Evolutionary conservation across 2,797 vertebrate genomes (phyloP), one percentile per base, ranked within the genome.

Genomic region (Florisuga fusca): DNA sequence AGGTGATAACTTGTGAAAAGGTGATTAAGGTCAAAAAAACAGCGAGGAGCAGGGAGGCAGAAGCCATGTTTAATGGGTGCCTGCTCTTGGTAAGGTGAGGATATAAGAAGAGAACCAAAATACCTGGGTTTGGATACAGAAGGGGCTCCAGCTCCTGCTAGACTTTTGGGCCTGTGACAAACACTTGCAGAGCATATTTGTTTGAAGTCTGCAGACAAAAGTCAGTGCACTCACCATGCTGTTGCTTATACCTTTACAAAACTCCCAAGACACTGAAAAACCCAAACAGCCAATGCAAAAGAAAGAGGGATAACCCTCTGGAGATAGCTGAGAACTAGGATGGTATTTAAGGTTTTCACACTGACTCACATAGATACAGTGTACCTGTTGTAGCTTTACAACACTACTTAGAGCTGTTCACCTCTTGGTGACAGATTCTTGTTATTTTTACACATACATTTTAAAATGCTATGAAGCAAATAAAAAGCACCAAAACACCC

Each of bases 191-290:
- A 64, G n/a, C 2, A 7, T 3, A 45, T 66, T 88, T 92, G 27
- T 76, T 87, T 91, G 90, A 91, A 94, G 71, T 61, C n/a, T 91
- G 57, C 63, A 74, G 48, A 84, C 89, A 74, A 92, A 94, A 95
- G 89, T 22, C 92, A 59, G 25, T 17, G 8, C n/a, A 38, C 13
- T 73, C 87, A 73, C 51, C 38, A 69, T 0, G 2, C 59, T 89
- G 73, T 45, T 0, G 0, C 41, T 88, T n/a, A 13, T 2, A 86
- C 38, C 51, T 88, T 76, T 76, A 55, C 53, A 72, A 69, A 86
- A 67, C 51, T 67, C 26, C 23, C 69, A 73, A 23, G 38, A 38
- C 34, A 50, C 29, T 23, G 64, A 55, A 86, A 77, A 78, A 8
- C 15, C 9, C 2, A 6, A 38, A 20, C 3, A 17, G 62, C 6